Base-by-base conservation (phyloP, 1,140 invertebrate species). In the Euura saliciscinereae region DNA sequence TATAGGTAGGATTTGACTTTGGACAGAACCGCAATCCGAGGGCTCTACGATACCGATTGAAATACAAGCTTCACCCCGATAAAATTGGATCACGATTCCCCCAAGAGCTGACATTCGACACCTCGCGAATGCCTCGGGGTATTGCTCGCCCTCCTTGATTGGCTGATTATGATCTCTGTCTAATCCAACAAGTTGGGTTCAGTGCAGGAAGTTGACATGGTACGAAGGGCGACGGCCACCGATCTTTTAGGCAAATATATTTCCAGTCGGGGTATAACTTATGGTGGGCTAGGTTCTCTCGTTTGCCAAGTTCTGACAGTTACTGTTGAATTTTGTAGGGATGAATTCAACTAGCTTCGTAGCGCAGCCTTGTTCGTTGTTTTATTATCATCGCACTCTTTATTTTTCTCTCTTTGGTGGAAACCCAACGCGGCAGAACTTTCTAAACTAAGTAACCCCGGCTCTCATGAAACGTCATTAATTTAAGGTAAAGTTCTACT, bases 81-180 rank as follows among this genome's bases (percentile, higher is more conserved):
- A 59, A 59, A 59, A 59, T 59, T 59, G 51, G 51, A 59, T 59
- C 51, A 67, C 8, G 13, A 43, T 45, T 74, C 79, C 71, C 75
- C 65, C 59, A 76, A 74, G 80, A 83, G 75, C 76, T 79, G 84
- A 85, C 81, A 85, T 85, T 85, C 82, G 84, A 85, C 83, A 85
- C 83, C 81, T 85, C 66, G 73, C 74, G 68, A 70, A 67, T 71
- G 73, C 73, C 75, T 43, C 66, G 44, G 72, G 68, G 43, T 65
- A 46, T 46, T 42, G 59, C 72, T 64, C 65, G 74, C 72, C 75
- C 69, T 70, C 71, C 76, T 45, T 77, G 78, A 85, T 85, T 80
- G 82, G 78, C 78, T 84, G 83, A 85, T 85, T 85, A 85, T 83
- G 81, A 85, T 85, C 83, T 83, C 73, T 59, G 3, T 78, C 80